These are phyloP conservation scores for Megalurothrips usitatus DNA, from an alignment of 2,888 invertebrate genomes.

Conservation along the genomic window DNA sequence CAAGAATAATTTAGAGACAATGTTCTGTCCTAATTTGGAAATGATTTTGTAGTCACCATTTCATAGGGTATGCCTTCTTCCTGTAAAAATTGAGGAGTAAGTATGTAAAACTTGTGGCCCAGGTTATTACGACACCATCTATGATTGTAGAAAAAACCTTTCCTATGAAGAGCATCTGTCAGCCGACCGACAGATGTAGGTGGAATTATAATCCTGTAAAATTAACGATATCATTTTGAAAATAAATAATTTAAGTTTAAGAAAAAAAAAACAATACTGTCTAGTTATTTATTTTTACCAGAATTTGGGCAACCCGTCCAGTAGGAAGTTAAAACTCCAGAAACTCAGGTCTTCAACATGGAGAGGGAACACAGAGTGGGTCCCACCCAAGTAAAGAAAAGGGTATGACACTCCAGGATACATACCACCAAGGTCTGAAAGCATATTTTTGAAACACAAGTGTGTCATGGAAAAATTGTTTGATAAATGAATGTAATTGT, in stretches of 20 bases:
- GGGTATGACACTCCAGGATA: not conserved
- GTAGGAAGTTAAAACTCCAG: not conserved
- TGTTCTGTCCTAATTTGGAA: not conserved
- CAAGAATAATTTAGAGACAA: not conserved
- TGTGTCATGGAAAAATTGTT: not conserved
- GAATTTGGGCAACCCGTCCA: not conserved
- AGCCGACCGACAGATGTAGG: not conserved
- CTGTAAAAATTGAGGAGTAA: not conserved
- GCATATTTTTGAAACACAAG: not conserved
- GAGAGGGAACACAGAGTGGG: not conserved
- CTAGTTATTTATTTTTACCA: not conserved
- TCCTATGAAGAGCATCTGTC: not conserved
- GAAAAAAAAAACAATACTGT: no score
- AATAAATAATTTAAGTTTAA: no score
- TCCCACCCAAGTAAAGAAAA: not conserved
- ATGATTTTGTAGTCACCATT: not conserved
- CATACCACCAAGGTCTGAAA: not conserved
- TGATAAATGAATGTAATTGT: not conserved
- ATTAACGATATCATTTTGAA: not conserved
- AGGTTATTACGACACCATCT: not conserved
- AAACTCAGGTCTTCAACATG: not conserved
- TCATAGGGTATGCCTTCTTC: not conserved
- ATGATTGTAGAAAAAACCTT: not conserved
- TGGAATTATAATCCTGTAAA: not conserved
- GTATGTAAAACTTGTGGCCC: not conserved